phyloP scores from a whole-genome alignment of 1,140 invertebrate species.

The Drosophila ficusphila region DNA sequence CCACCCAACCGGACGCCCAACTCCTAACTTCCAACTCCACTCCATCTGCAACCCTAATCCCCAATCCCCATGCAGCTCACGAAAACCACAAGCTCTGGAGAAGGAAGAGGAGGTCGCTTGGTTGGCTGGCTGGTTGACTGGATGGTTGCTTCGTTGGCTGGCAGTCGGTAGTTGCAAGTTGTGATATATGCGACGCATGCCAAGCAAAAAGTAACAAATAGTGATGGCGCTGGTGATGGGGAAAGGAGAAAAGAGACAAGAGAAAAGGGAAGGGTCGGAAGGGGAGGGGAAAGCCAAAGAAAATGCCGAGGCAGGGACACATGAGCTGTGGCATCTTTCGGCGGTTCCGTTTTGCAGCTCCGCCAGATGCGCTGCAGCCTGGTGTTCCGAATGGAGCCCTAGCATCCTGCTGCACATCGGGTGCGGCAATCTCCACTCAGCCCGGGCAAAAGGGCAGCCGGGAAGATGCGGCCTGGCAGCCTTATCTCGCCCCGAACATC shows the following conservation, averaged over 20 bases:
- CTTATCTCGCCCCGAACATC: constrained; percentile 68
- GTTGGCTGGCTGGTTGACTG: too few species aligned
- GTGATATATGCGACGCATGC: constrained; percentile 78
- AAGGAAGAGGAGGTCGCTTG: neutral
- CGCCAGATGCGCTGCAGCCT: constrained; percentile 3
- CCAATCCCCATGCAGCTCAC: constrained; percentile 51
- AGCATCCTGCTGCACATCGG: constrained; percentile 30
- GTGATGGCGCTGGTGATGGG: constrained; percentile 24
- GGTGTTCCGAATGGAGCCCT: constrained; percentile 11
- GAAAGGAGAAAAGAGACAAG: too few species aligned
- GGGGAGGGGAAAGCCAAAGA: constrained; percentile 17
- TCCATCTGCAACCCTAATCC: neutral
- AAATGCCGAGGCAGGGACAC: constrained; percentile 26
- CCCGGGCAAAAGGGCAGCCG: constrained; percentile 11
- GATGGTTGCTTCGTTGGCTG: too few species aligned
- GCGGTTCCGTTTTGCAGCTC: neutral
- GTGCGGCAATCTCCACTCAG: constrained; percentile 19
- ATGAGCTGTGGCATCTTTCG: constrained; percentile 33
- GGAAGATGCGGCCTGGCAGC: constrained; percentile 21
- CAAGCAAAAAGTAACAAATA: constrained; percentile 65
- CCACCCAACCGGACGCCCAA: constrained; percentile 15
- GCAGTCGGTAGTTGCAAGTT: constrained; percentile 42
- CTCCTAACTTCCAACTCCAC: too few species aligned
- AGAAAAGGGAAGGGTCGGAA: too few species aligned
- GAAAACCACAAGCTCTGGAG: constrained; percentile 58